Conservation (phyloP, 2,888 invertebrate genomes). For the Steinernema scapterisci region DNA sequence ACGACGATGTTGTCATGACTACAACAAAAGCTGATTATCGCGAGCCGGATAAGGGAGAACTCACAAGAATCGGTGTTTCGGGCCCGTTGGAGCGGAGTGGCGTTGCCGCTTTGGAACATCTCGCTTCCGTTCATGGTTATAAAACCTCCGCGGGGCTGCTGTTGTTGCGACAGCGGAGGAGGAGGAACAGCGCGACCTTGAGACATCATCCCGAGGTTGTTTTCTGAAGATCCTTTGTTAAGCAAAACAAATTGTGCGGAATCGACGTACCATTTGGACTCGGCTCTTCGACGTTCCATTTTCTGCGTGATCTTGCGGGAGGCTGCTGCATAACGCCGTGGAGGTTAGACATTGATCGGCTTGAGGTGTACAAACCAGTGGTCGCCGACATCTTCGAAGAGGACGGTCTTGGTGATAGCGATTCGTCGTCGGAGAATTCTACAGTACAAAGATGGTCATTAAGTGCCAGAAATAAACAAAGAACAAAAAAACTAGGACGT, state of each 20-base stretch:
- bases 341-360: constrained; percentile 52
- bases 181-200: constrained; percentile 26
- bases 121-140: constrained; percentile 26
- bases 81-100: neutral
- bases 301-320: constrained; percentile 6
- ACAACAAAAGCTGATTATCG: neutral
- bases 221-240: neutral
- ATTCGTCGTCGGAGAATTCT: constrained; percentile 25
- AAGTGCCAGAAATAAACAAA: constrained; percentile 4
- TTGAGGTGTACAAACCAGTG: constrained; percentile 34
- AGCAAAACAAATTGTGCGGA: neutral
- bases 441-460: neutral
- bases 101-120: neutral
- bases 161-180: neutral
- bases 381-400: constrained; percentile 28
- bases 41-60: neutral
- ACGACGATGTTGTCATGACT: constrained; percentile 29
- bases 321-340: constrained; percentile 35
- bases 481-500: neutral
- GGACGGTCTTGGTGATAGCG: constrained; percentile 14
- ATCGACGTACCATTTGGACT: neutral
- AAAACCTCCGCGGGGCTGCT: constrained; percentile 26
- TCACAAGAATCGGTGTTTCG: constrained; percentile 10
- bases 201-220: neutral
- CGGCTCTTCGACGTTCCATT: constrained; percentile 11